Base-by-base conservation (phyloP, 1,140 invertebrate species). In the Homalodisca vitripennis region DNA sequence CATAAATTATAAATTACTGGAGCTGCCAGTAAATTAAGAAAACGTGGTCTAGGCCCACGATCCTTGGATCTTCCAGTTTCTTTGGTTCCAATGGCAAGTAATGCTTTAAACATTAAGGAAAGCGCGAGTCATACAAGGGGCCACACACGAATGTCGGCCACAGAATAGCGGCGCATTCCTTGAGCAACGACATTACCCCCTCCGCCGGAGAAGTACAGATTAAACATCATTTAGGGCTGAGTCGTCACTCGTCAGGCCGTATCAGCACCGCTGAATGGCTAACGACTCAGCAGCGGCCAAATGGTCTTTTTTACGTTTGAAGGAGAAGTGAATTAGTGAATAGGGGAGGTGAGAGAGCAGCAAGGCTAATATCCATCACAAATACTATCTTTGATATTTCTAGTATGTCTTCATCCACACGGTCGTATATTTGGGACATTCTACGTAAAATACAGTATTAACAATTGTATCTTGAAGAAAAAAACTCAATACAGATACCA, bases 21-120 rank as follows among this genome's bases (percentile, higher is more conserved):
- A n/a, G n/a, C n/a, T n/a, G n/a, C n/a, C n/a, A n/a, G n/a, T n/a
- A 66, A 66, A 66, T 66, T 41, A 46, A 66, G 63, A 66, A 66
- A 66, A 46, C 63, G 63, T 66, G 63, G 63, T 17, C 32, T n/a
- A 13, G 22, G 31, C 17, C 20, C 63, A 27, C 63, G 63, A 46
- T 46, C 62, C 32, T 32, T 24, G 26, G 30, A 41, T 41, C 62
- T 64, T 66, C 24, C 63, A 66, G 63, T 27, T 46, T 60, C 55
- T 60, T 60, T 60, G 55, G 29, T 60, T 60, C 55, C 63, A 66
- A 66, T 66, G 32, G 63, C 2, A 34, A 34, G 63, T 66, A 66
- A 66, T 66, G 29, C 41, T 66, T 66, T 66, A 27, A 66, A 41
- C 63, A 66, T 66, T 66, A 66, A 46, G 32, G 29, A 66, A 66